Percentiles rank a stretch among this genome's conserved stretches.
Evolutionary conservation across 2,113 vertebrate genomes (phyloP).

Genomic region (Crocuta crocuta): DNA sequence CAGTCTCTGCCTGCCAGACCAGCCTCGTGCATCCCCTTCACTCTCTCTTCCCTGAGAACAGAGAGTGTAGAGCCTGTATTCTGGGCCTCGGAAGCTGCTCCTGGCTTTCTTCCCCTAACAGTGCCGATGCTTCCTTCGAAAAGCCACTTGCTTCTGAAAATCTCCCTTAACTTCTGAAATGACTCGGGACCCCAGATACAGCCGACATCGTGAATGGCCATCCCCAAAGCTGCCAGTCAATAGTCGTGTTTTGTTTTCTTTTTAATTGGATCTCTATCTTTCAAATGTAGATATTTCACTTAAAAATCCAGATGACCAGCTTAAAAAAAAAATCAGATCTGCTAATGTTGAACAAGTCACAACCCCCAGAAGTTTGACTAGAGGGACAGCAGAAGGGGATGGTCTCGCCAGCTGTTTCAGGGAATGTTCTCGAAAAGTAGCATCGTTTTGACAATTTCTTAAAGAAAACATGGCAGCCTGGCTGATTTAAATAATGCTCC

Average conservation of each 20-base stretch:
- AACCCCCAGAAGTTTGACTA: neutral
- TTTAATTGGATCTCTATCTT: neutral
- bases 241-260: neutral
- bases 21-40: neutral
- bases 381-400: neutral
- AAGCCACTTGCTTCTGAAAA: neutral
- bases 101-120: neutral
- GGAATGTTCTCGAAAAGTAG: neutral
- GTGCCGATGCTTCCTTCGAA: neutral
- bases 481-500: neutral
- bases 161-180: neutral
- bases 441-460: neutral
- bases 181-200: neutral
- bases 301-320: neutral
- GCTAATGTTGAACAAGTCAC: neutral
- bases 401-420: neutral
- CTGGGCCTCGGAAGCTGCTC: fast-evolving
- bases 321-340: neutral
- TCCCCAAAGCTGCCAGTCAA: neutral
- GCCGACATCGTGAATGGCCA: neutral
- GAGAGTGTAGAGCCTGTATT: neutral
- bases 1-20: neutral
- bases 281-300: neutral
- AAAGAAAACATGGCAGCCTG: neutral
- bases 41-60: too few species aligned